Base-by-base conservation (phyloP, 92 coral and sea anemone species). In the Diadumene lineata region DNA sequence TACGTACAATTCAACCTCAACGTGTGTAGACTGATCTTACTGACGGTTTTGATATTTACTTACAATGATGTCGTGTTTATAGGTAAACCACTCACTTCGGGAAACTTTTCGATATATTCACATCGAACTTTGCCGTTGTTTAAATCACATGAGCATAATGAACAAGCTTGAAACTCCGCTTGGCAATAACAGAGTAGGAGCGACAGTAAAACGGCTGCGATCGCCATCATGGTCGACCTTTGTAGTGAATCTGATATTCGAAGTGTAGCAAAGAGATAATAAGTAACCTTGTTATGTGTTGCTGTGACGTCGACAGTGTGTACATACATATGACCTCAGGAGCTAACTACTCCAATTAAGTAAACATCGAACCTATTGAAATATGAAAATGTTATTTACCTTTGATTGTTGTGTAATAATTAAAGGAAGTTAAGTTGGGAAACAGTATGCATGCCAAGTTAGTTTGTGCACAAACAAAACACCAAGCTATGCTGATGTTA, bases 1-100 rank as follows among this genome's bases (percentile, higher is more conserved):
- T 38, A 38, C 13, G 48, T 4, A 13, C 48, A 38, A 38, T 6
- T 4, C 48, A 4, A 13, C 7, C 13, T 7, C 22, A 58, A 16
- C 64, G 26, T 58, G 64, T 13, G 48, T 38, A 13, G 48, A 6
- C 48, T 58, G 22, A 24, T 58, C 28, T 1, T 31, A 1, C 34
- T n/a, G n/a, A n/a, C n/a, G n/a, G n/a, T n/a, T n/a, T n/a, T n/a
- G n/a, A n/a, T n/a, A n/a, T 63, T 0, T 32, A 84, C 89, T 85
- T 63, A 85, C 89, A 85, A 28, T 10, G 64, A 3, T 26, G 74
- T 68, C 25, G 85, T 85, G 68, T 85, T 80, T 31, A 34, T 33
- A 17, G 85, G 89, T 23, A 85, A 69, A 32, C 64, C 43, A 15
- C 51, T 46, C 56, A 85, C n/a, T 11, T 72, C 4, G 23, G 85